Conservation (phyloP, 2,888 invertebrate genomes). For the Fabriciana adippe region DNA sequence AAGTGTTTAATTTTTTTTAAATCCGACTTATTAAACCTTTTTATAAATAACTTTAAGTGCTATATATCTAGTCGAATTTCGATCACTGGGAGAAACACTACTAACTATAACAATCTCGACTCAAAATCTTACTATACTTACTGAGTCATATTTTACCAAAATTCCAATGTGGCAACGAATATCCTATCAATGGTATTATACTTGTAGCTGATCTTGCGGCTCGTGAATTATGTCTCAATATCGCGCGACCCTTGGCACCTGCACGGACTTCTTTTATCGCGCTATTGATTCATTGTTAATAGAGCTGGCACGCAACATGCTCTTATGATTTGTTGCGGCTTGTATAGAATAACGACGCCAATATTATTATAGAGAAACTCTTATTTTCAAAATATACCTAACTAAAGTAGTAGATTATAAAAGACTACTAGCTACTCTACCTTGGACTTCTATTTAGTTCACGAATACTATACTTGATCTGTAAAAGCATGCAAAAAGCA, state of each 20-base stretch:
- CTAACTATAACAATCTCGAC: no score
- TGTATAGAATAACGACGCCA: slow-evolving; percentile 31
- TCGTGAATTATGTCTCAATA: slow-evolving; percentile 74
- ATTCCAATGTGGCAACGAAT: not conserved
- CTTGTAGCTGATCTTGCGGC: slow-evolving; percentile 30
- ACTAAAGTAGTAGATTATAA: no score
- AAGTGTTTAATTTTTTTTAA: no score
- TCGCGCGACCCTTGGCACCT: slow-evolving; percentile 60
- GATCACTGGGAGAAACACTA: no score
- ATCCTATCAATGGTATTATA: slow-evolving; percentile 23
- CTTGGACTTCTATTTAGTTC: no score
- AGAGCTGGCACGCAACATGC: slow-evolving; percentile 53
- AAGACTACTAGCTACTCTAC: no score
- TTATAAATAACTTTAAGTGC: no score
- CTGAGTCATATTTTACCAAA: not conserved
- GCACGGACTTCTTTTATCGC: slow-evolving; percentile 53
- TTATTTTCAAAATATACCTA: not conserved
- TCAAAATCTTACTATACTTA: no score
- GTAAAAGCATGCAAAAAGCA: no score
- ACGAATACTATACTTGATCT: no score
- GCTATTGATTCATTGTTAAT: slow-evolving; percentile 62
- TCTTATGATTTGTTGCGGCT: slow-evolving; percentile 36
- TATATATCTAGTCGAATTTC: no score
- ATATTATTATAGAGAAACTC: not conserved
- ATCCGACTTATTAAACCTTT: no score